Evolutionary conservation across 2,888 invertebrate species (phyloP), one percentile per base, ranked within the genome.

Genomic region (Unio pictorum): DNA sequence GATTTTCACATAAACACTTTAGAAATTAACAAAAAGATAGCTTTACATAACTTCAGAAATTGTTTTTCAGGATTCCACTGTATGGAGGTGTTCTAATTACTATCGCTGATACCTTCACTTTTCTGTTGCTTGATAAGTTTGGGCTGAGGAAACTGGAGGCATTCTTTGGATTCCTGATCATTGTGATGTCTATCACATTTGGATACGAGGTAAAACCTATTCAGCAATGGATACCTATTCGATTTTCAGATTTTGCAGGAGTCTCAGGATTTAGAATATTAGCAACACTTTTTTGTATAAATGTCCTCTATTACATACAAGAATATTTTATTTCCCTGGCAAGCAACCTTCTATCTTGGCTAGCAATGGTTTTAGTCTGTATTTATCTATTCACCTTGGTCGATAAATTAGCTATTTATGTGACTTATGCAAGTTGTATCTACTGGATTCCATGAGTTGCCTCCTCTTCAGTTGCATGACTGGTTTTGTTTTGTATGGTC

Each of bases 1-100:
- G 58, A 61, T n/a, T 6, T n/a, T 28, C 23, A 0, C n/a, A 30
- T 11, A 30, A 2, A 61, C 62, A 11, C 62, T 61, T n/a, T 26
- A 61, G 7, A 61, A 61, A 28, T 8, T 15, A 20, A 28, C 20
- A 61, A 61, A 61, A 11, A 23, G 23, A 30, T 61, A 61, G 1
- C 11, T 28, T 61, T 58, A 28, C 30, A 28, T 20, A 20, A 30
- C 8, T 61, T 61, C 8, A 20, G 45, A 63, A 63, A 3, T 63
- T 63, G 23, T 61, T 61, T 79, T 84, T 23, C 80, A 91, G 91
- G 72, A 93, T 95, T 80, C 94, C 95, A 30, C 90, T 96, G 68
- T 96, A 94, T 93, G 94, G 91, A 61, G 96, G 96, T 20, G 95
- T 95, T 60, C 90, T 96, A 65, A 95, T 96, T 74, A 96, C 96